Conservation (phyloP, 35 echinoderm and acorn worm genomes). For the Ophioderma brevispina region DNA sequence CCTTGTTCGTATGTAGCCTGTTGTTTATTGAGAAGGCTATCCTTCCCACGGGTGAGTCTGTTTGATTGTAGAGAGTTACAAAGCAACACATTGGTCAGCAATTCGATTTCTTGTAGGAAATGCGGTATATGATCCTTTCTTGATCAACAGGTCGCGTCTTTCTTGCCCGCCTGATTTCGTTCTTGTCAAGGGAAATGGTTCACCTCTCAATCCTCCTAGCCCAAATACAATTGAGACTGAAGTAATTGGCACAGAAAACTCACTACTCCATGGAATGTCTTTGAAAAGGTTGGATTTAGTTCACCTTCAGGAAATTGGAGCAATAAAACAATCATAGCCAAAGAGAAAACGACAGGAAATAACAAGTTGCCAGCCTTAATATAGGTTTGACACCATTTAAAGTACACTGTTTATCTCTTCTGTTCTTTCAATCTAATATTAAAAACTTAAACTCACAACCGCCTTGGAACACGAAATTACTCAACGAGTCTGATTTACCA, state of each 20-base stretch:
- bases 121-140: slow-evolving; percentile 13
- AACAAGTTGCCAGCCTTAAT: background rate
- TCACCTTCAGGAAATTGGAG: background rate
- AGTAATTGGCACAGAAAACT: background rate
- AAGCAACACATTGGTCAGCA: background rate
- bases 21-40: background rate
- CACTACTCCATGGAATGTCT: background rate
- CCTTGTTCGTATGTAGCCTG: background rate
- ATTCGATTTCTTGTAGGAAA: background rate
- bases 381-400: background rate
- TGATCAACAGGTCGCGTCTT: background rate
- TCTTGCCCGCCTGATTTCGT: slow-evolving; percentile 6
- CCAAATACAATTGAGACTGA: background rate
- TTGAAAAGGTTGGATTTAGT: background rate
- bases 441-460: too few relatives aligned
- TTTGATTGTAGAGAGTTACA: background rate
- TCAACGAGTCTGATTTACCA: too few relatives aligned
- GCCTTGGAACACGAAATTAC: too few relatives aligned
- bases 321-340: background rate
- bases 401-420: too few relatives aligned
- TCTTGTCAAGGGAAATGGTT: background rate
- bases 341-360: background rate
- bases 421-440: too few relatives aligned
- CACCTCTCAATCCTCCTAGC: background rate
- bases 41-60: background rate